Percentiles rank a stretch among this genome's conserved stretches.
These are phyloP conservation scores for Girardia tigrina DNA, from an alignment of 2,888 invertebrate genomes.

Conservation along the genomic window DNA sequence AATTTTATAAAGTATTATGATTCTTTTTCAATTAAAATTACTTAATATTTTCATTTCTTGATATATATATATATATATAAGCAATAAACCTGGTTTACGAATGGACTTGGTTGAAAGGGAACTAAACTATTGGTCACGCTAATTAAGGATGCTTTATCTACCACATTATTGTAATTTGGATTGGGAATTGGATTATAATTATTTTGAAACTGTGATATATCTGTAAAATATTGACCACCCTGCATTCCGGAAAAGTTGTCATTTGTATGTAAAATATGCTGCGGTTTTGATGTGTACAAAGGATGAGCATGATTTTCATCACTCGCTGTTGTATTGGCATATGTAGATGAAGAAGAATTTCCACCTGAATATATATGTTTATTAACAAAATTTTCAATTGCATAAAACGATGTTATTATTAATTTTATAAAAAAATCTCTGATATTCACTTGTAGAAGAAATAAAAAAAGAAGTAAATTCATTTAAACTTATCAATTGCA, in stretches of 20 bases:
- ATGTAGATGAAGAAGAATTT: neutral
- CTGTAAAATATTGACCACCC: neutral
- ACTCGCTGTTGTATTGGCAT: slow-evolving; percentile 3
- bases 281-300: neutral
- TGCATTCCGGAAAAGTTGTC: neutral
- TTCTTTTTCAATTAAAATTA: too few species aligned
- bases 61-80: too few species aligned
- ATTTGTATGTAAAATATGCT: neutral
- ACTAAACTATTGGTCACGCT: neutral
- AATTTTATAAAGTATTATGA: too few species aligned
- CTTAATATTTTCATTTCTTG: too few species aligned
- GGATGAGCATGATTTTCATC: neutral
- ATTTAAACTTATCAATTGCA: too few species aligned
- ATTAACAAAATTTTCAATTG: too few species aligned
- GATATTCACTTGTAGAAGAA: too few species aligned
- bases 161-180: neutral
- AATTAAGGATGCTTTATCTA: neutral
- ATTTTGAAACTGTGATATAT: neutral
- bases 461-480: too few species aligned
- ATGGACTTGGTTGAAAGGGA: slow-evolving; percentile 3
- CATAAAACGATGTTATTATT: too few species aligned
- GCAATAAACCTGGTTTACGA: neutral
- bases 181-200: neutral
- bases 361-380: slow-evolving; percentile 18
- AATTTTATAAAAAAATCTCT: too few species aligned